Percentiles rank a stretch among this genome's conserved stretches.
phyloP scores from a whole-genome alignment of 2,797 vertebrate genomes.

The Helostoma temminkii region DNA sequence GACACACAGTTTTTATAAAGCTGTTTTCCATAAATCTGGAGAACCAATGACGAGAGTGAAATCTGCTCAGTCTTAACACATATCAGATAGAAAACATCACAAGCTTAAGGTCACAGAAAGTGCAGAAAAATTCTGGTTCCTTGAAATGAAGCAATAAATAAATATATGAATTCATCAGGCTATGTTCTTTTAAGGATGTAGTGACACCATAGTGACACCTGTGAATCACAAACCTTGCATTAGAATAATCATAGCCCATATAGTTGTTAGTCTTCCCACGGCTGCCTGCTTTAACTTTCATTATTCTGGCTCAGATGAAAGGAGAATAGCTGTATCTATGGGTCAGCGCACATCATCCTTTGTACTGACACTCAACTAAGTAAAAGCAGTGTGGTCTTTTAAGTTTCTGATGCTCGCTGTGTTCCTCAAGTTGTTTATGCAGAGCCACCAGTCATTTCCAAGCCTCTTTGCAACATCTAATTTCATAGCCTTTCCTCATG shows the following conservation, averaged over 20 bases:
- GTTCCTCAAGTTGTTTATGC: slow-evolving; percentile 65
- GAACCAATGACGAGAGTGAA: not conserved
- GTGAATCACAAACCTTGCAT: slow-evolving; percentile 32
- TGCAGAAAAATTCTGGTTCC: slow-evolving; percentile 10
- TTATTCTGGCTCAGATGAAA: slow-evolving; percentile 66
- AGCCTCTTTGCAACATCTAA: slow-evolving; percentile 43
- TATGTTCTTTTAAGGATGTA: slow-evolving; percentile 11
- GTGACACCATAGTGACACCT: slow-evolving; percentile 22
- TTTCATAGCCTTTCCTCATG: slow-evolving; percentile 32
- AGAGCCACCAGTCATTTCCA: slow-evolving; percentile 45
- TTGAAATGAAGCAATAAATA: slow-evolving; percentile 12
- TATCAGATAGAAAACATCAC: slow-evolving; percentile 14
- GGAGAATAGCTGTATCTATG: slow-evolving; percentile 40
- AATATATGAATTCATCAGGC: not conserved
- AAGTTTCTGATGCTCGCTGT: slow-evolving; percentile 36
- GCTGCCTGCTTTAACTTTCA: slow-evolving; percentile 57
- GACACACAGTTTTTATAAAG: not conserved
- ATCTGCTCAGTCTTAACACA: not conserved
- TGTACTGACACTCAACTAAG: slow-evolving; percentile 55
- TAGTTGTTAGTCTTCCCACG: slow-evolving; percentile 33
- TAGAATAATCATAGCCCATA: slow-evolving; percentile 43
- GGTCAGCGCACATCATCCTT: slow-evolving; percentile 60
- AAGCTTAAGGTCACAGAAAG: slow-evolving; percentile 18
- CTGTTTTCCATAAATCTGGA: slow-evolving; percentile 17
- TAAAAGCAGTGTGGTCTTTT: slow-evolving; percentile 56